A percentile compares a stretch with the other conserved stretches of the same genome.
These are phyloP conservation scores for Anneissia japonica DNA, from an alignment of 35 echinoderm and acorn worm genomes.

Conservation along the genomic window DNA sequence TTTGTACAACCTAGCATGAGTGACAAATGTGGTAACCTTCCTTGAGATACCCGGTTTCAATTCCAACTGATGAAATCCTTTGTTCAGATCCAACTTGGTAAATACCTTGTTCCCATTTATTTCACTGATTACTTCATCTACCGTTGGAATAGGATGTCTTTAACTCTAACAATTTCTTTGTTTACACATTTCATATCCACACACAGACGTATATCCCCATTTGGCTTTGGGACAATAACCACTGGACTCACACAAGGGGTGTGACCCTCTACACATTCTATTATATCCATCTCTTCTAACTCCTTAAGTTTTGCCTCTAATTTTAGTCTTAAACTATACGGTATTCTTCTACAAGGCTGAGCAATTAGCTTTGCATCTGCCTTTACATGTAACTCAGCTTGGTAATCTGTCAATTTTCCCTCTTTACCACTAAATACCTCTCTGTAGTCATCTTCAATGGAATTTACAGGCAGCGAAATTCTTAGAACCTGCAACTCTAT, in stretches of 20 bases:
- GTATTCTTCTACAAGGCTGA: conserved; percentile 12
- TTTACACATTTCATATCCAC: conserved; percentile 11
- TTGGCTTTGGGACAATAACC: conserved; percentile 20
- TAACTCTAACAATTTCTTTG: neutral
- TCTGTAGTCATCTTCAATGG: no score
- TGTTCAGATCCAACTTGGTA: conserved; percentile 10
- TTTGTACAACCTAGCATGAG: conserved; percentile 37
- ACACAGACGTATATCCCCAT: conserved; percentile 19
- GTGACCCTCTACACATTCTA: neutral
- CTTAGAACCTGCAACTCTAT: no score
- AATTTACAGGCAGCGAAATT: no score
- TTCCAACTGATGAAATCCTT: conserved; percentile 19
- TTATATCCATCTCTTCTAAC: neutral
- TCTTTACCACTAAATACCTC: no score
- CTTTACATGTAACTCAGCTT: no score
- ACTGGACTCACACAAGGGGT: conserved; percentile 28
- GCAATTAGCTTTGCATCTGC: no score
- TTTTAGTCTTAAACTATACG: neutral
- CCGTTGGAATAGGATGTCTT: conserved; percentile 10
- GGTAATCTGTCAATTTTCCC: no score
- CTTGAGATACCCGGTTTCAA: neutral
- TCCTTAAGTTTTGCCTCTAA: neutral
- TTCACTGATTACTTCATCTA: conserved; percentile 1
- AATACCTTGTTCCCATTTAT: conserved; percentile 9
- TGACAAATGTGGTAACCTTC: conserved; percentile 34